Conservation (phyloP, 64 coral and sea anemone genomes). For the Stylophora pistillata region DNA sequence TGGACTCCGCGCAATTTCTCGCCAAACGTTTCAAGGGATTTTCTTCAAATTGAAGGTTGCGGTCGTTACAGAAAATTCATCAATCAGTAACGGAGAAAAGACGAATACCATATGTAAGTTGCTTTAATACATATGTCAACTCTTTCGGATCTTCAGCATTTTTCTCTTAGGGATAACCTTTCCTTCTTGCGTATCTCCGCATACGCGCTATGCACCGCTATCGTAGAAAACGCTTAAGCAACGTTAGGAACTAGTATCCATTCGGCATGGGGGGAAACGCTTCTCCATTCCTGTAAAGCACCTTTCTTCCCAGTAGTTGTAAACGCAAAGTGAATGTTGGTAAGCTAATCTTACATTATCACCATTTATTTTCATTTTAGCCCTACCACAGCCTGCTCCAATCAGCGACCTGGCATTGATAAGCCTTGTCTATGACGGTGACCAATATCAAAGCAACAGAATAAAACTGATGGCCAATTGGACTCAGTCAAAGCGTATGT, state of each 20-base stretch:
- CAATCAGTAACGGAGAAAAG: conserved; percentile 13
- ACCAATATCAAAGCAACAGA: not conserved
- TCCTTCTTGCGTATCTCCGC: too few relatives aligned
- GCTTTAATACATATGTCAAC: not conserved
- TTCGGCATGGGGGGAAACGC: too few relatives aligned
- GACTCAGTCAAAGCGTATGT: conserved; percentile 6
- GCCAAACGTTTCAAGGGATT: not conserved
- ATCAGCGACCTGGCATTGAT: not conserved
- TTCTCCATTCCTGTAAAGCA: not conserved
- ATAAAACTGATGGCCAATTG: conserved; percentile 4
- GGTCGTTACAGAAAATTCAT: conserved; percentile 21
- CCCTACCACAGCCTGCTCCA: not conserved
- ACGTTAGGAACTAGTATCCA: too few relatives aligned
- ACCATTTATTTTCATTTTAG: not conserved
- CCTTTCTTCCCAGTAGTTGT: not conserved
- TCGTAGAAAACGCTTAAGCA: too few relatives aligned
- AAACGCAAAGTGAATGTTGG: too few relatives aligned
- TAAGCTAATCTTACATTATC: not conserved
- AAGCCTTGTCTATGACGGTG: conserved; percentile 8
- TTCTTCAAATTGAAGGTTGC: not conserved
- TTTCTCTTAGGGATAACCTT: too few relatives aligned
- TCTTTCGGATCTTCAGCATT: not conserved
- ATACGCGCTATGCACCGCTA: too few relatives aligned
- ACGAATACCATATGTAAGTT: not conserved
- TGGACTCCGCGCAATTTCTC: not conserved